Evolutionary conservation across 2,113 vertebrate species (phyloP), one percentile per base, ranked within the genome.

Genomic region (Zingel zingel): DNA sequence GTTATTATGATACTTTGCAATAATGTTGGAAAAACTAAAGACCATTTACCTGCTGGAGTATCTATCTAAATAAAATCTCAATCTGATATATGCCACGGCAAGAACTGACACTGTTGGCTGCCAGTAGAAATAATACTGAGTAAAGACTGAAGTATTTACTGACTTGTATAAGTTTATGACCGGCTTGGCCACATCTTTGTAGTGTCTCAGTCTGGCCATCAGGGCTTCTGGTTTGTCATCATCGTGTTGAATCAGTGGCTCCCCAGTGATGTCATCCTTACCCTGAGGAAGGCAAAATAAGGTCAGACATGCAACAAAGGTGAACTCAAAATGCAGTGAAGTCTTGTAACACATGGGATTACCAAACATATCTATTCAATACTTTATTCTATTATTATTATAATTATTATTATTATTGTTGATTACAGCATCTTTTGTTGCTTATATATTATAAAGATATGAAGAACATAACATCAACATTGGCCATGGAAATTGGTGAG

Each of bases 151-250:
- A 54, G 9, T 1, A 43, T 83, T 47, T 11, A 95, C 98, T 96
- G 82, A 99, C 97, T 96, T 98, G 95, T 99, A 99, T 25, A 98
- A 80, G 64, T 99, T 95, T 1, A 98, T 98, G 43, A 99, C 96
- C 0, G 98, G 98, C 75, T 99, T 99, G 18, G 97, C 97, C 30
- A 97, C 95, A 2, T 98, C 98, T 86, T 98, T 99, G 95, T 99
- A 99, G 83, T 97, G 97, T 66, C 97, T 94, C 73, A 99, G 95
- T 84, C 96, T 93, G 74, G 96, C 93, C 43, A 96, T 96, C 45
- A 99, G 94, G 0, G 97, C 97, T 85, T 98, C 97, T 0, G 98
- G 97, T 82, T 95, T 96, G 94, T 99, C 98, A 0, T 97, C 97
- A n/a, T 98, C 96, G 0, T 95, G 95, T 88, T 99, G 98, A 80